These are phyloP conservation scores for Eupithecia exiguata DNA, from an alignment of 2,888 invertebrate species.

Conservation along the genomic window DNA sequence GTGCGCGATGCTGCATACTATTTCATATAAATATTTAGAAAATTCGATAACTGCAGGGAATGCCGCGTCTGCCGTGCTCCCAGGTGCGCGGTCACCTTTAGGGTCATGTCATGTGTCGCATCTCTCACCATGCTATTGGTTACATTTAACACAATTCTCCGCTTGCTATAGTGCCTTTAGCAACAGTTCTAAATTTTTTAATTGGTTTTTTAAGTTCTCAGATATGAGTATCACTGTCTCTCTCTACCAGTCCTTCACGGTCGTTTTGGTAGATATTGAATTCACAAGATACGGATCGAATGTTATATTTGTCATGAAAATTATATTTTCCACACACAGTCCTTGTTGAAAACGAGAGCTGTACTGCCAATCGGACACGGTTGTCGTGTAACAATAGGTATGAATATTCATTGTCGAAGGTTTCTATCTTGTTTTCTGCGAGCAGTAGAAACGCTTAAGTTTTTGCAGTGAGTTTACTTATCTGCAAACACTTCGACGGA, in stretches of 20 bases:
- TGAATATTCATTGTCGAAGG: constrained; percentile 56
- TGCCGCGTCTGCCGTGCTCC: too few relatives aligned
- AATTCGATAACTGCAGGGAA: too few relatives aligned
- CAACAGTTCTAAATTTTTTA: neutral
- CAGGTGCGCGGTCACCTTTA: too few relatives aligned
- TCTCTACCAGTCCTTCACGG: neutral
- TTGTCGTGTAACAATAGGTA: constrained; percentile 55
- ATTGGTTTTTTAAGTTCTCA: too few relatives aligned
- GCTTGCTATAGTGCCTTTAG: neutral
- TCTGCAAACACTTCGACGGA: constrained; percentile 8
- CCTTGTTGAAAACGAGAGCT: constrained; percentile 56
- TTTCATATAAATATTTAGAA: too few relatives aligned
- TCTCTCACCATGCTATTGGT: neutral
- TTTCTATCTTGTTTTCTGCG: constrained; percentile 51
- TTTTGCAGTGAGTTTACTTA: constrained; percentile 23
- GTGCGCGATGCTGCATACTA: too few relatives aligned
- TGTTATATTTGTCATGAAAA: constrained; percentile 34
- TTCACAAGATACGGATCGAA: constrained; percentile 5
- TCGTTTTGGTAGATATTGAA: neutral
- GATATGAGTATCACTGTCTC: neutral
- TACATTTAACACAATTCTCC: neutral
- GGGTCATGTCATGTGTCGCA: neutral
- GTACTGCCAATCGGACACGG: constrained; percentile 50
- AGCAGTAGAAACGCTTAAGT: constrained; percentile 30
- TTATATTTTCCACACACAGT: constrained; percentile 40